Percentiles rank a stretch among this genome's conserved stretches.
phyloP scores from a whole-genome alignment of 2,113 vertebrate species.

The Cyrtonyx montezumae region DNA sequence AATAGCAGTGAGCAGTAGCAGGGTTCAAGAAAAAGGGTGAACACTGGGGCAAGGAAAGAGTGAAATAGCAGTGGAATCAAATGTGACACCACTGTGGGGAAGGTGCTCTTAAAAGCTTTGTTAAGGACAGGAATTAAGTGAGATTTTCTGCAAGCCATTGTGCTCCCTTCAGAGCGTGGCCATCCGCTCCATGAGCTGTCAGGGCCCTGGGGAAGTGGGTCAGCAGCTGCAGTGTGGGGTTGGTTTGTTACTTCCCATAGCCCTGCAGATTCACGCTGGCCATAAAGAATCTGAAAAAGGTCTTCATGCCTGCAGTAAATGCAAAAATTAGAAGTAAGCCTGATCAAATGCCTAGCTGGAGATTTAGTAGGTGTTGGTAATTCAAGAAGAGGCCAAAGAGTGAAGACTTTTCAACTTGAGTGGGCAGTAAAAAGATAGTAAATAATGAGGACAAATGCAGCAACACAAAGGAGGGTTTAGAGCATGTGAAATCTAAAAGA shows the following conservation, averaged over 20 bases:
- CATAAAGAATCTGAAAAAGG: slow-evolving; percentile 22
- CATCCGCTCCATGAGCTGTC: background rate
- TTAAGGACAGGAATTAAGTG: background rate
- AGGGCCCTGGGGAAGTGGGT: background rate
- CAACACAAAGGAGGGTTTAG: slow-evolving; percentile 20
- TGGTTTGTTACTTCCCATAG: background rate
- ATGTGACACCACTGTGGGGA: background rate
- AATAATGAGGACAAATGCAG: slow-evolving; percentile 63
- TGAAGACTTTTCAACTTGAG: slow-evolving; percentile 37
- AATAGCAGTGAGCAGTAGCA: background rate
- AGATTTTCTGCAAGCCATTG: background rate
- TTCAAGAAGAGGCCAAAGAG: slow-evolving; percentile 18
- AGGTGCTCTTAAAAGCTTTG: background rate
- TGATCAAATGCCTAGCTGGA: slow-evolving; percentile 7
- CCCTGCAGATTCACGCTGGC: background rate
- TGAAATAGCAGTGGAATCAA: background rate
- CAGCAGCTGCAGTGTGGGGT: background rate
- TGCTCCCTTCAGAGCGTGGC: rapidly evolving
- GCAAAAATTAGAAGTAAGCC: slow-evolving; percentile 23
- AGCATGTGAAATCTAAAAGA: slow-evolving; percentile 63
- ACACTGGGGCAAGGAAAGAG: background rate
- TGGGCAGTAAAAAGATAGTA: slow-evolving; percentile 52
- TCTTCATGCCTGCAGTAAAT: slow-evolving; percentile 24
- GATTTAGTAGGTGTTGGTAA: slow-evolving; percentile 48
- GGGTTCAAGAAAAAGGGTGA: background rate